Percentiles rank a stretch among this genome's conserved stretches.
Evolutionary conservation across 2,888 invertebrate genomes (phyloP).

Genomic region (Lycocerus yunnanus): DNA sequence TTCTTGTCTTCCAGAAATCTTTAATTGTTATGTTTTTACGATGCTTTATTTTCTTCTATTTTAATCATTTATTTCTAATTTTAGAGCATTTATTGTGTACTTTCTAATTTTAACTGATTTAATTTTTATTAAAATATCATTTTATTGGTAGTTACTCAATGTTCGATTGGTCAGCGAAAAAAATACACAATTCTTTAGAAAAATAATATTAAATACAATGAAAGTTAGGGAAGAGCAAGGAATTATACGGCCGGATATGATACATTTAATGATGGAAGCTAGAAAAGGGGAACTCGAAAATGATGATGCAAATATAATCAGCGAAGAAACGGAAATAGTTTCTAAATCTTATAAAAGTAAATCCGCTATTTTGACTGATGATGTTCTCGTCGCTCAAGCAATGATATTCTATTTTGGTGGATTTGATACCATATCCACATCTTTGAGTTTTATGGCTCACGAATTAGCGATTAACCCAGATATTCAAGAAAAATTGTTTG

Average conservation of each 20-base stretch:
- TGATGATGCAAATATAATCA: not conserved
- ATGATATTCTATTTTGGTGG: not conserved
- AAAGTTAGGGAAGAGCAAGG: not conserved
- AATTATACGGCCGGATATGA: not conserved
- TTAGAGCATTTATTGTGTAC: no score
- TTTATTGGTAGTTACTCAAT: not conserved
- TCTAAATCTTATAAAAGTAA: not conserved
- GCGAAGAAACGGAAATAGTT: not conserved
- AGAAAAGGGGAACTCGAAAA: not conserved
- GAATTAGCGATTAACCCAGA: not conserved
- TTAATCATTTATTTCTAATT: no score
- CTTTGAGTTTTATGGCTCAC: not conserved
- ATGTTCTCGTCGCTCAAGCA: not conserved
- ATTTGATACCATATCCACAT: not conserved
- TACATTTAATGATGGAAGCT: not conserved
- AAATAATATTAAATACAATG: not conserved
- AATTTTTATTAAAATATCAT: no score
- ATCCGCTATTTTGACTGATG: not conserved
- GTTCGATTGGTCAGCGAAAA: not conserved
- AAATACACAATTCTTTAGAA: not conserved
- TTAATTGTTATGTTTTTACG: no score
- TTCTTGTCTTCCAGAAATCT: no score
- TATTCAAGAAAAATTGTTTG: not conserved
- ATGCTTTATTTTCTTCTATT: no score
- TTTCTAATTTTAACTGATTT: no score